Evolutionary conservation across 2,113 vertebrate genomes (phyloP), one percentile per base, ranked within the genome.

Genomic region (Polyodon spathula): DNA sequence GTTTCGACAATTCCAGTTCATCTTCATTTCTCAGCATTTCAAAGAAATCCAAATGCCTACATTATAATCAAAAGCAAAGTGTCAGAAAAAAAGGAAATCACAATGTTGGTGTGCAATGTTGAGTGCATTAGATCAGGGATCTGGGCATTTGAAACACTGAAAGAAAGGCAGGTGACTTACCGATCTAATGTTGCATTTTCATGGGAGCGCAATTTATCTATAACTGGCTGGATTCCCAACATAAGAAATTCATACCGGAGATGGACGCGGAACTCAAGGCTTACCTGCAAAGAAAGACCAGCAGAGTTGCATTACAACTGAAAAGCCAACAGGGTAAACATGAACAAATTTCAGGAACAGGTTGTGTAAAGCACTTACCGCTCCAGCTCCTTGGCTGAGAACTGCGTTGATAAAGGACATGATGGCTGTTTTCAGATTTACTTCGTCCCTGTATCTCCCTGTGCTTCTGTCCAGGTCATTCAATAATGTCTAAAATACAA

Each of bases 321-420:
- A 12, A 9, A 44, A 41, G 14, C 4, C 39, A 51, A 64, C 54
- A 11, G 6, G 39, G 10, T 37, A 52, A 4, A 46, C 10, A 10
- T 48, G 39, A 50, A 15, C 8, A 63, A 41, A 3, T 39, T 41
- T 42, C 44, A 27, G 14, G 59, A 37, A 11, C 40, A 40, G 17
- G 16, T 1, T 11, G 14, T 39, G 7, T 9, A 2, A 11, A 4
- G 10, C 40, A 4, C 89, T 88, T 76, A 98, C 97, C 92, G 96
- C 93, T 67, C 94, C 97, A 4, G 95, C 91, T 1, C 95, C 97
- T 78, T 98, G 93, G 69, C 95, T 99, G 58, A 99, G 88, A 63
- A 98, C 93, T 3, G 97, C 97, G 0, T 99, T 99, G 71, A 99
- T 98, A 78, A 99, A 99, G 68, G 95, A 98, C 97, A 99, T 98